Conservation (phyloP, 2,888 invertebrate genomes). For the Stegophylla sp. region DNA sequence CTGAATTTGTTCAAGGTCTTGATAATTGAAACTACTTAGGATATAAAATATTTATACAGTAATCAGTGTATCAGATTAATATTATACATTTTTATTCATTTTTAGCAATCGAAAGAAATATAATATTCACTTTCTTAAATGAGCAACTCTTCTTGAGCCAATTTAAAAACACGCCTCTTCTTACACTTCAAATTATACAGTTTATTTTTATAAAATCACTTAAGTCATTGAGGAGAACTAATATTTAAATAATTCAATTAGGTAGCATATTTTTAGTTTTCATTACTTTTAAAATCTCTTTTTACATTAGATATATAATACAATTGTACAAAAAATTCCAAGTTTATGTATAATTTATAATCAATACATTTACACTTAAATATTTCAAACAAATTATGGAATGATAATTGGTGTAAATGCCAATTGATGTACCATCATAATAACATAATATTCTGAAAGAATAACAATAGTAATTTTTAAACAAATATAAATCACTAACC, state of each 20-base stretch:
- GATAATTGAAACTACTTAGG: background rate
- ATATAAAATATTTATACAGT: background rate
- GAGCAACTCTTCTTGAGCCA: background rate
- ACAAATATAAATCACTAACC: constrained; percentile 45
- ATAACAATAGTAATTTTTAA: constrained; percentile 12
- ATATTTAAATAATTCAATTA: background rate
- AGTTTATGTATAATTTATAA: no score
- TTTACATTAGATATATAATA: background rate
- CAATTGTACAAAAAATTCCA: background rate
- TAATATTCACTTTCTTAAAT: background rate
- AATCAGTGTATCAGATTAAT: background rate
- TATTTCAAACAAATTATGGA: constrained; percentile 12
- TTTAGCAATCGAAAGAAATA: background rate
- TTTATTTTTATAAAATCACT: background rate
- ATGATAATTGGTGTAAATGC: constrained; percentile 14
- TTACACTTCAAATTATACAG: background rate
- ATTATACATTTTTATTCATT: background rate
- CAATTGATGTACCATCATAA: constrained; percentile 4
- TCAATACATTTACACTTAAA: no score
- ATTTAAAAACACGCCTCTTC: background rate
- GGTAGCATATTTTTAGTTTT: background rate
- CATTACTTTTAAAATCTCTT: background rate
- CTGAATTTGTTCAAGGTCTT: background rate
- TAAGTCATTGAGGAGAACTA: background rate
- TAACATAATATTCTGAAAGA: background rate